Evolutionary conservation across 2,888 invertebrate genomes (phyloP).

Genomic region (Ectemnius cavifrons): DNA sequence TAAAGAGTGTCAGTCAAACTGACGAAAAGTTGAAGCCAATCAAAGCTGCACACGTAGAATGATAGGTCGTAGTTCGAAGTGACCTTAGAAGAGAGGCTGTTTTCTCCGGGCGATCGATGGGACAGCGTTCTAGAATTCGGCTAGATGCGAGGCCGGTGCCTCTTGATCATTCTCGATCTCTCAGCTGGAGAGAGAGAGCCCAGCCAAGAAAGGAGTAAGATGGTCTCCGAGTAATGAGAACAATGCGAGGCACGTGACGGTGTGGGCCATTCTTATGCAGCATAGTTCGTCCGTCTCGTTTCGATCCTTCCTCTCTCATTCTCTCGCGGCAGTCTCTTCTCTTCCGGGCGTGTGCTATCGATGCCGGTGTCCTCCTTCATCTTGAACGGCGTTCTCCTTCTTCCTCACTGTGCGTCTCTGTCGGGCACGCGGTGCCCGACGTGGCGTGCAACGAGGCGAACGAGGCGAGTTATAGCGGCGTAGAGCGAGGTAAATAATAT

Average conservation of each 20-base stretch:
- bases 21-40: constrained; percentile 10
- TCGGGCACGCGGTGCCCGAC: constrained; percentile 12
- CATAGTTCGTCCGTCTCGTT: constrained; percentile 12
- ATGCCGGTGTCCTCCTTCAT: constrained; percentile 1
- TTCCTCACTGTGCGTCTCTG: constrained; percentile 5
- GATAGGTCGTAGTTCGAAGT: background rate
- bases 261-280: constrained; percentile 71
- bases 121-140: constrained; percentile 51
- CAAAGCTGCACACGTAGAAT: too few relatives aligned
- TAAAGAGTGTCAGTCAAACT: constrained; percentile 1
- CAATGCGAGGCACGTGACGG: constrained; percentile 76
- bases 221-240: constrained; percentile 71
- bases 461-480: constrained; percentile 61
- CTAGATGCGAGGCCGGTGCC: constrained; percentile 25
- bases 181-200: constrained; percentile 35
- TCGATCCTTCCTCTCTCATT: constrained; percentile 15
- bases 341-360: constrained; percentile 55
- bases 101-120: constrained; percentile 29
- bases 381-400: constrained; percentile 1
- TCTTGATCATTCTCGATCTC: constrained; percentile 60
- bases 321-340: constrained; percentile 1
- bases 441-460: constrained; percentile 44
- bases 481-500: constrained; percentile 75
- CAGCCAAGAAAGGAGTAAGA: constrained; percentile 25
- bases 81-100: constrained; percentile 11